phyloP scores from a whole-genome alignment of 1,140 invertebrate species.

The Hylyphantes graminicola region DNA sequence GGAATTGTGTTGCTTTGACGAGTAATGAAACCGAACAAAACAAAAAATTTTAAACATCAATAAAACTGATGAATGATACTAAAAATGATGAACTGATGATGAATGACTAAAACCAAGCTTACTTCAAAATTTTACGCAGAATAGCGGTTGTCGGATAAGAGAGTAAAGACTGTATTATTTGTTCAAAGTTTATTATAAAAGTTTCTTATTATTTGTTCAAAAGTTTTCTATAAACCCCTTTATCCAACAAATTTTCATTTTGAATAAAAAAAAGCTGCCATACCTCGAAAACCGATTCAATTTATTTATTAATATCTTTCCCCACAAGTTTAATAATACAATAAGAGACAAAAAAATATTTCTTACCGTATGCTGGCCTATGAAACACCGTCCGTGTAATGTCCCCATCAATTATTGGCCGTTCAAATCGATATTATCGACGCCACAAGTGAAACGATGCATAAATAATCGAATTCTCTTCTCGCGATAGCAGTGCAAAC shows the following conservation, averaged over 20 bases:
- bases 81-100: too few species aligned
- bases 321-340: neutral
- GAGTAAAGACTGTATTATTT: neutral
- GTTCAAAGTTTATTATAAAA: too few species aligned
- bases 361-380: neutral
- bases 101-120: too few species aligned
- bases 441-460: constrained; percentile 19
- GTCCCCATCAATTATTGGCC: constrained; percentile 20
- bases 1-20: too few species aligned
- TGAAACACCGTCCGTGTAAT: neutral
- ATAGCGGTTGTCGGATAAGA: too few species aligned
- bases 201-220: neutral
- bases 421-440: constrained; percentile 40
- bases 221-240: neutral
- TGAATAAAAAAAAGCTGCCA: too few species aligned
- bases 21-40: too few species aligned
- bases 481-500: constrained; percentile 21
- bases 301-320: neutral
- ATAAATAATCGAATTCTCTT: constrained; percentile 41
- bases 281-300: neutral
- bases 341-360: too few species aligned
- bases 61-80: too few species aligned
- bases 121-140: too few species aligned
- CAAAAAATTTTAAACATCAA: too few species aligned
- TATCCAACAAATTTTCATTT: neutral